Evolutionary conservation across 35 echinoderm and acorn worm species (phyloP).

Genomic region (Stichopus chloronotus): DNA sequence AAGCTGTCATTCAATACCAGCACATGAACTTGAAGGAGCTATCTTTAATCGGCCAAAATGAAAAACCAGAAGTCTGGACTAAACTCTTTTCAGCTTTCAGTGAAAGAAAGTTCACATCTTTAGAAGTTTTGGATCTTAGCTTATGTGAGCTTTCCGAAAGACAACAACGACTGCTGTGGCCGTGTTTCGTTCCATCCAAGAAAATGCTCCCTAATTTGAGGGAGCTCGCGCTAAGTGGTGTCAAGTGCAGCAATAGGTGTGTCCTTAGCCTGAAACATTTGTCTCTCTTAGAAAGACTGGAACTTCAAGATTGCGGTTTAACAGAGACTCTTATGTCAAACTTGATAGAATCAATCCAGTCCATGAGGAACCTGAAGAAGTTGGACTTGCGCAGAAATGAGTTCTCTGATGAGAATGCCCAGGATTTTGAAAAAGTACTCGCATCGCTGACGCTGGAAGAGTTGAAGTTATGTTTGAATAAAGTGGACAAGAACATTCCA

Average conservation of each 20-base stretch:
- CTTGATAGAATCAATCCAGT: not conserved
- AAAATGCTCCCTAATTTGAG: slow-evolving; percentile 3
- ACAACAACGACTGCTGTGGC: not conserved
- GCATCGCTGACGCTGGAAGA: not conserved
- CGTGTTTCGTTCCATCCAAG: not conserved
- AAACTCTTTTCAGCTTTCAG: not conserved
- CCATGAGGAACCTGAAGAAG: not conserved
- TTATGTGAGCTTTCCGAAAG: slow-evolving; percentile 21
- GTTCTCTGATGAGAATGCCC: not conserved
- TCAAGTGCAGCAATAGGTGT: not conserved
- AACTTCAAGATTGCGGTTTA: slow-evolving; percentile 14
- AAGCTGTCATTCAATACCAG: slow-evolving; percentile 9
- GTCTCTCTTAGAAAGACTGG: not conserved
- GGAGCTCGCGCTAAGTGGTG: not conserved
- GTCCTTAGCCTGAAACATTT: not conserved
- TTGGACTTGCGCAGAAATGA: slow-evolving; percentile 37
- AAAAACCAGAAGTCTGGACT: not conserved
- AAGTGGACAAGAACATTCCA: not conserved
- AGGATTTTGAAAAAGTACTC: not conserved
- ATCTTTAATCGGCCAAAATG: not conserved
- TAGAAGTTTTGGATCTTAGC: slow-evolving; percentile 34
- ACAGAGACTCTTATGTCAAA: not conserved
- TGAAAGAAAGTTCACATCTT: not conserved
- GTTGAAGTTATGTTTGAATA: slow-evolving; percentile 28
- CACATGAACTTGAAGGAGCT: not conserved